Evolutionary conservation across 2,888 invertebrate species (phyloP), one percentile per base, ranked within the genome.

Genomic region (Neocrepidodera transversa): DNA sequence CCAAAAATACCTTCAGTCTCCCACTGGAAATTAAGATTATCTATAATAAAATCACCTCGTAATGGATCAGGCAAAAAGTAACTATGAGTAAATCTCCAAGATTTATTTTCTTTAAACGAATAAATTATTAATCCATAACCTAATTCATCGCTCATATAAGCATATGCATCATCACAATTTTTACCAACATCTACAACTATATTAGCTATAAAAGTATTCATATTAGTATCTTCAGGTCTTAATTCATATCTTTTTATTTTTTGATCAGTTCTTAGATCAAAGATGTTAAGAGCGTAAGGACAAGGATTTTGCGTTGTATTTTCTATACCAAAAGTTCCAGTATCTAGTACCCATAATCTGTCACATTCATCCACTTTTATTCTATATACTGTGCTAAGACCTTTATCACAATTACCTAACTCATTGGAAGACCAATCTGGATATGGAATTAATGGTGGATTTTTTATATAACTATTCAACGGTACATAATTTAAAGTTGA

Each of bases 21-120:
- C 93, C 93, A 93, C 76, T 92, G 92, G 84, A 92, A 92, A 76
- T 92, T 92, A 8, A 92, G 79, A 0, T 92, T 91, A 3, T 86
- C 91, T 61, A 91, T 86, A 72, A 89, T 90, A 76, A 87, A 92
- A 72, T 92, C 90, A 4, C 91, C 91, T 13, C 85, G 83, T 2
- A 92, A 79, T 0, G 93, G 93, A 76, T 93, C 92, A 0, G 92
- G 92, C 81, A 88, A 85, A 80, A 93, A 92, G 76, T 83, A 93
- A 65, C 89, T 87, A 73, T 93, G 92, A 8, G 82, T 83, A 72
- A 92, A 86, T 65, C 92, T 84, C 92, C 92, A 93, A 0, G 92
- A 92, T 65, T 82, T 87, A 74, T 93, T 88, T 64, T 85, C 82
- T 72, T 86, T 83, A 86, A 88, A 90, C 0, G 91, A 91, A 76